Percentiles rank a stretch among this genome's conserved stretches.
phyloP scores from a whole-genome alignment of 2,888 invertebrate species.

The Oxyscelio sp. region DNA sequence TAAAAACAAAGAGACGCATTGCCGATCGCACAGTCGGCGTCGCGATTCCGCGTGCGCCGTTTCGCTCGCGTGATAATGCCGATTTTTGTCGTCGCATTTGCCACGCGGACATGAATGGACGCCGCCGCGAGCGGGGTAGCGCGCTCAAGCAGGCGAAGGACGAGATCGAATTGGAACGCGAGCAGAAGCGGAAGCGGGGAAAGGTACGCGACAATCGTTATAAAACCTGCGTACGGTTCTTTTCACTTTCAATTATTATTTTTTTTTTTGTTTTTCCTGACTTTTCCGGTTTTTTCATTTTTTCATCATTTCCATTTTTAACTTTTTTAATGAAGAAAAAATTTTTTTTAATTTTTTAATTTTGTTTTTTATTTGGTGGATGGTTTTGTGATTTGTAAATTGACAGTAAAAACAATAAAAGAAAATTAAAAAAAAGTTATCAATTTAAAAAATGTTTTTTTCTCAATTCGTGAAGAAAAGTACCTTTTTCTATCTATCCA shows the following conservation, averaged over 20 bases:
- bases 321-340: no score
- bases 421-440: no score
- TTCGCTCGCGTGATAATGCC: conserved; percentile 57
- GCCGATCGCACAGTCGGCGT: conserved; percentile 81
- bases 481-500: no score
- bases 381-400: no score
- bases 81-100: conserved; percentile 46
- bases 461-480: no score
- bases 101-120: conserved; percentile 77
- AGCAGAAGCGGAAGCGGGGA: conserved; percentile 81
- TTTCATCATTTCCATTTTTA: no score
- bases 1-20: conserved; percentile 86
- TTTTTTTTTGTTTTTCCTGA: background rate
- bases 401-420: no score
- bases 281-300: no score
- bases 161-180: conserved; percentile 84
- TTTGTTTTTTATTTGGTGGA: no score
- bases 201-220: conserved; percentile 79
- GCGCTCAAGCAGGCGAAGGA: conserved; percentile 85
- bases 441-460: no score
- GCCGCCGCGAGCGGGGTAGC: conserved; percentile 79
- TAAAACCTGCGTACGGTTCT: conserved; percentile 1
- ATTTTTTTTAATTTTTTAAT: no score
- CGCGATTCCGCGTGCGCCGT: conserved; percentile 76
- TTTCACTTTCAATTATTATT: conserved; percentile 34